phyloP scores from a whole-genome alignment of 2,113 vertebrate genomes.

The Neomonachus schauinslandi region DNA sequence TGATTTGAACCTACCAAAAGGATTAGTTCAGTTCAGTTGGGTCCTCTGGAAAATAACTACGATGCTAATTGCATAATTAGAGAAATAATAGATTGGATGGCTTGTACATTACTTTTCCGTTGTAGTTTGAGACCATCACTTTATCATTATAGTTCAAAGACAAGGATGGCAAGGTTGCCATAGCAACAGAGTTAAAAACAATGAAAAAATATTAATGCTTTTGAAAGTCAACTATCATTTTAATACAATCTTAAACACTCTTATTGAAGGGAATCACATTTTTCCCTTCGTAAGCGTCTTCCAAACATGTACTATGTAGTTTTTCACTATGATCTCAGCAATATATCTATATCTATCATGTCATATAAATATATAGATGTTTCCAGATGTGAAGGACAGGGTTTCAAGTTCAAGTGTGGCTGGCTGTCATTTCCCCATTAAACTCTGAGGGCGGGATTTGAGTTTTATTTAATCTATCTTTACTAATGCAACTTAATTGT shows the following conservation, averaged over 20 bases:
- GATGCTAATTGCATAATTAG: conserved; percentile 65
- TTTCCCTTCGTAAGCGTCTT: conserved; percentile 1
- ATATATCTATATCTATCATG: neutral
- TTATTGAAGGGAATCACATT: conserved; percentile 20
- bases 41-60: conserved; percentile 72
- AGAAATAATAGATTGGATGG: conserved; percentile 68
- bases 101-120: conserved; percentile 69
- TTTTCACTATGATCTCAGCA: neutral
- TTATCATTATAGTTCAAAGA: conserved; percentile 47
- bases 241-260: conserved; percentile 57
- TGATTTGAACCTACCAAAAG: conserved; percentile 71
- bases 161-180: conserved; percentile 68
- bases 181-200: conserved; percentile 59
- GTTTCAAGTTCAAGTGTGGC: neutral
- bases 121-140: conserved; percentile 67
- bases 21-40: conserved; percentile 60
- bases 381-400: neutral
- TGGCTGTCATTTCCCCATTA: conserved; percentile 31
- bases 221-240: conserved; percentile 70
- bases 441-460: conserved; percentile 7
- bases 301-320: neutral
- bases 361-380: neutral
- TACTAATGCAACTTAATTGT: conserved; percentile 52
- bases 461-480: conserved; percentile 49
- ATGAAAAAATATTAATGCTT: conserved; percentile 43